Evolutionary conservation across 2,888 invertebrate species (phyloP).

Genomic region (Agapostemon virescens): DNA sequence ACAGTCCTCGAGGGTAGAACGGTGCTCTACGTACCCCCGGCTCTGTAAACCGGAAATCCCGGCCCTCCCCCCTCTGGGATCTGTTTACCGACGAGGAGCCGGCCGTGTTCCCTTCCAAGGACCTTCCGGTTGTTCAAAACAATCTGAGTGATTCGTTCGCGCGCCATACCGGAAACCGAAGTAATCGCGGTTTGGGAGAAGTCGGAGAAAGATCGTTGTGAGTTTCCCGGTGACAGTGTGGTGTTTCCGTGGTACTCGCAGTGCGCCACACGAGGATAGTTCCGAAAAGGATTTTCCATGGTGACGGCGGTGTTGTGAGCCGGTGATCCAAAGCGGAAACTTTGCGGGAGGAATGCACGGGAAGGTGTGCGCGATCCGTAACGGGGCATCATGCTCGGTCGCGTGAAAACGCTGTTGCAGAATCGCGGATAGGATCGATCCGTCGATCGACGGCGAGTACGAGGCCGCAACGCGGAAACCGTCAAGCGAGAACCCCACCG

Average conservation of each 20-base stretch:
- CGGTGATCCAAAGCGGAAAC: background rate
- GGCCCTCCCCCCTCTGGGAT: background rate
- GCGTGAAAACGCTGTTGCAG: constrained; percentile 14
- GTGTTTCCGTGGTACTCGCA: constrained; percentile 1
- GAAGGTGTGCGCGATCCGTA: background rate
- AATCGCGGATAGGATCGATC: constrained; percentile 26
- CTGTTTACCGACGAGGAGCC: background rate
- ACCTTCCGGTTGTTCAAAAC: background rate
- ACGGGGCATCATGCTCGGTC: constrained; percentile 4
- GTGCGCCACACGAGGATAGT: background rate
- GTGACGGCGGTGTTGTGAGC: background rate
- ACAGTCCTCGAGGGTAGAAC: background rate
- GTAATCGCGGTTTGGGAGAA: background rate
- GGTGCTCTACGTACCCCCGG: background rate
- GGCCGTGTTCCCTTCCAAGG: background rate
- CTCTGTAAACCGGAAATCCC: constrained; percentile 4
- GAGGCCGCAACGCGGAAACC: background rate
- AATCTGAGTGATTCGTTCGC: background rate
- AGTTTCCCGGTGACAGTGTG: constrained; percentile 5
- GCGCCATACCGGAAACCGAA: no score
- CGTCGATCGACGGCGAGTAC: constrained; percentile 36
- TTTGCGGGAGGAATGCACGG: constrained; percentile 13
- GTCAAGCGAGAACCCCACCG: background rate
- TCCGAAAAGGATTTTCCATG: background rate
- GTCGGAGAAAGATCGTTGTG: background rate